phyloP scores from a whole-genome alignment of 2,113 vertebrate species.

The Nematolebias whitei region DNA sequence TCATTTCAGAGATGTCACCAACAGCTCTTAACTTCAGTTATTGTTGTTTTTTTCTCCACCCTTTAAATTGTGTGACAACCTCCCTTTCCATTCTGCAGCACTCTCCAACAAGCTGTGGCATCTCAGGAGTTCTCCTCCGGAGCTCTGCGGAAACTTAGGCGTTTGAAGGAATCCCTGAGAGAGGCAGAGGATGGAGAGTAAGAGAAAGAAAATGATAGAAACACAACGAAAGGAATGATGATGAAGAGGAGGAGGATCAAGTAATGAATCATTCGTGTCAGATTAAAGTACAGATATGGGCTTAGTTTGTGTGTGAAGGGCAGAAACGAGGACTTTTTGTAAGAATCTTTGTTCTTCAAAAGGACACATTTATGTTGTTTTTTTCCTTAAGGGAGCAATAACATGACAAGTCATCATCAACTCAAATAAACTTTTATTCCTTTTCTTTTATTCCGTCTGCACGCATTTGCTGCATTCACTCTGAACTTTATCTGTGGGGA shows the following conservation, averaged over 20 bases:
- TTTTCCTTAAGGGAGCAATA: too few species aligned
- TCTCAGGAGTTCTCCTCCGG: constrained; percentile 81
- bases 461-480: too few species aligned
- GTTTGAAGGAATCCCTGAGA: constrained; percentile 81
- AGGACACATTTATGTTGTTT: too few species aligned
- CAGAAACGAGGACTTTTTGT: too few species aligned
- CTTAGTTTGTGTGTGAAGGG: constrained; percentile 4
- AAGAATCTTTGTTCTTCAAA: not conserved
- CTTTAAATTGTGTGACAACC: constrained; percentile 25
- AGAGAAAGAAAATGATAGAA: not conserved
- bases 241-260: not conserved
- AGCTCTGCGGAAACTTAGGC: constrained; percentile 79
- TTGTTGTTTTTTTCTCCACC: not conserved
- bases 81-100: constrained; percentile 23
- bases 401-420: too few species aligned
- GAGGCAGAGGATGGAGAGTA: constrained; percentile 21
- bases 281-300: not conserved
- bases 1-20: constrained; percentile 15
- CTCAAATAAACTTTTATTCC: too few species aligned
- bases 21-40: constrained; percentile 29
- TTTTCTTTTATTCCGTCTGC: too few species aligned
- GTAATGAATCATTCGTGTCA: not conserved
- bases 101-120: constrained; percentile 9
- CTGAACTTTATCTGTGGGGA: too few species aligned
- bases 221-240: constrained; percentile 16